phyloP scores from a whole-genome alignment of 2,113 vertebrate species.

The Brachirus orientalis region DNA sequence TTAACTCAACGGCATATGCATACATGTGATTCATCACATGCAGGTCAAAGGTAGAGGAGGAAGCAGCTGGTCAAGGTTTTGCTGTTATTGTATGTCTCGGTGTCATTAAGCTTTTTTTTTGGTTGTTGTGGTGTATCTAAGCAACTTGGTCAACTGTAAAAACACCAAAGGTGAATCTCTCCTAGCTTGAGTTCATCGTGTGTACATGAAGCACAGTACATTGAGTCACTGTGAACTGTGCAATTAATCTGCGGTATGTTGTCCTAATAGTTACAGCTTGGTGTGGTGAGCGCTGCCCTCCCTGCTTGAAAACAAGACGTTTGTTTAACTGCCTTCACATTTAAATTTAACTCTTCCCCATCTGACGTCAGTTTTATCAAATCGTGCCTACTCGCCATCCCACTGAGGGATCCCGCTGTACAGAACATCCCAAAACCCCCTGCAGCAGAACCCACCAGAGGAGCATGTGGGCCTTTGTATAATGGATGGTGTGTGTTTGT shows the following conservation, averaged over 20 bases:
- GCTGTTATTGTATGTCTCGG: background rate
- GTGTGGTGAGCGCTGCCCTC: slow-evolving; percentile 29
- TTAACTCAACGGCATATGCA: background rate
- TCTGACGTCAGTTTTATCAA: slow-evolving; percentile 42
- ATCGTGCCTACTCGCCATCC: slow-evolving; percentile 62
- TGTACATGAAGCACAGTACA: slow-evolving; percentile 47
- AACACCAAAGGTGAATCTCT: background rate
- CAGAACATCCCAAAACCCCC: slow-evolving; percentile 31
- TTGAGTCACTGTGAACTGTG: slow-evolving; percentile 21
- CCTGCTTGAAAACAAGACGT: slow-evolving; percentile 53
- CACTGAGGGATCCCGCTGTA: slow-evolving; percentile 37
- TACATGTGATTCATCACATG: background rate
- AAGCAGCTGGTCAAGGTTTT: background rate
- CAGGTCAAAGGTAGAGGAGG: background rate
- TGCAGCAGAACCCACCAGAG: slow-evolving; percentile 17
- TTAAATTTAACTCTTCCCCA: background rate
- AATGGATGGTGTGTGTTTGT: background rate
- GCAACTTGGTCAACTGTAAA: background rate
- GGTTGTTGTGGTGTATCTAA: background rate
- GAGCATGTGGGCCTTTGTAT: background rate
- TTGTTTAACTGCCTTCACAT: slow-evolving; percentile 45
- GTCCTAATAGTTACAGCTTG: slow-evolving; percentile 18
- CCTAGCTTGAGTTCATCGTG: slow-evolving; percentile 9
- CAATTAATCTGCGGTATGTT: background rate
- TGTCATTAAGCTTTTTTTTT: background rate